A percentile compares a stretch with the other conserved stretches of the same genome.
These are phyloP conservation scores for Hydrophis major DNA, from an alignment of 2,797 vertebrate species.

Conservation along the genomic window DNA sequence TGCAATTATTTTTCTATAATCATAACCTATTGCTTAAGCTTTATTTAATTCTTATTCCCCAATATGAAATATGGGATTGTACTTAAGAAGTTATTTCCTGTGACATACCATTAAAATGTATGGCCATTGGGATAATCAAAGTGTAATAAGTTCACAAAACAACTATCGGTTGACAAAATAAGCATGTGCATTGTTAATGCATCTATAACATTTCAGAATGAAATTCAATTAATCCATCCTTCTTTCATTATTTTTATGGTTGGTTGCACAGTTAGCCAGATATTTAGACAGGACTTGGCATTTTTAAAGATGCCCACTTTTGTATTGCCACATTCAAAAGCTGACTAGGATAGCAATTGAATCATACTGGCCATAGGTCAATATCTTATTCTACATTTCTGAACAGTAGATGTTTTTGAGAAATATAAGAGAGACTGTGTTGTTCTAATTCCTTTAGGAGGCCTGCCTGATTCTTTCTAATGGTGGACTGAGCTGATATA, in stretches of 20 bases:
- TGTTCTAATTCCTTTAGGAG: background rate
- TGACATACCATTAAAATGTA: background rate
- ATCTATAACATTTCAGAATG: background rate
- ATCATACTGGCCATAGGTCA: background rate
- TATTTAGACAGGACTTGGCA: background rate
- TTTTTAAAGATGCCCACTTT: background rate
- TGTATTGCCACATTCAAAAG: background rate
- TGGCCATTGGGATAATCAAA: background rate
- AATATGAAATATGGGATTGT: background rate
- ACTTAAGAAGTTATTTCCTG: background rate
- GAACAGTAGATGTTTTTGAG: background rate
- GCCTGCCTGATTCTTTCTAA: background rate
- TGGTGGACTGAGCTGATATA: background rate
- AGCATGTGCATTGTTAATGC: background rate
- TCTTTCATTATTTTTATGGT: background rate
- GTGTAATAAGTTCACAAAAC: background rate
- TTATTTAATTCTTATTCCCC: conserved; percentile 27
- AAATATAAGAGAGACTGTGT: background rate
- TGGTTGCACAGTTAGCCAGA: background rate
- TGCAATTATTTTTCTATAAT: conserved; percentile 32
- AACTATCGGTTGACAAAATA: background rate
- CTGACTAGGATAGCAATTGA: background rate
- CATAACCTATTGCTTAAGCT: conserved; percentile 39
- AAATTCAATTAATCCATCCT: background rate
- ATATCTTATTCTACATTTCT: background rate